phyloP scores from a whole-genome alignment of 1,140 invertebrate genomes.

The Araneus ventricosus region DNA sequence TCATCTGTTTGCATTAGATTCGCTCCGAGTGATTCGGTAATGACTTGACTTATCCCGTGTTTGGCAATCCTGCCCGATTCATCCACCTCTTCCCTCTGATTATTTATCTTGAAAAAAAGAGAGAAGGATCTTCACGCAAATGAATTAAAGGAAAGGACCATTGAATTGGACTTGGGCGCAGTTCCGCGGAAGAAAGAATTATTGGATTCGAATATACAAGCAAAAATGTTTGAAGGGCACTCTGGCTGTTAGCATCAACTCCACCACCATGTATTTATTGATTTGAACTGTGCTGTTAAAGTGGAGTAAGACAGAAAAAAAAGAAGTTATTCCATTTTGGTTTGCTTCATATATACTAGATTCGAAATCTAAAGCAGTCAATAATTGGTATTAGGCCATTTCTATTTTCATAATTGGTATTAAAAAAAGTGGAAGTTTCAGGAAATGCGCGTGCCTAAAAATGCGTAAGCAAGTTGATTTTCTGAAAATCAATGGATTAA shows the following conservation, averaged over 20 bases:
- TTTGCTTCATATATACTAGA: not conserved
- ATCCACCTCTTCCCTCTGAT: not conserved
- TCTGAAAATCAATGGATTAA: too few relatives aligned
- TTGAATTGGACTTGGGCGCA: not conserved
- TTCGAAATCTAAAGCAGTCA: too few relatives aligned
- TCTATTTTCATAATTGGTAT: too few relatives aligned
- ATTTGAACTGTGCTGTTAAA: not conserved
- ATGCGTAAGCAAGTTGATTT: too few relatives aligned
- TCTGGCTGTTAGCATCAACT: not conserved
- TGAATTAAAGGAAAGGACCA: not conserved
- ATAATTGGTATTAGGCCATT: too few relatives aligned
- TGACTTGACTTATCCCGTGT: constrained; percentile 43
- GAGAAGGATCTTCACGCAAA: not conserved
- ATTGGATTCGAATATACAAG: not conserved
- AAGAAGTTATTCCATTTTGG: not conserved
- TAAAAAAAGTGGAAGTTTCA: too few relatives aligned
- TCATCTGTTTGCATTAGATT: constrained; percentile 72
- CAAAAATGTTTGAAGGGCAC: not conserved
- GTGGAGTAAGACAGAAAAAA: not conserved
- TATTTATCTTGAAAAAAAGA: not conserved
- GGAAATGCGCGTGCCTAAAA: too few relatives aligned
- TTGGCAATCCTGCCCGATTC: not conserved
- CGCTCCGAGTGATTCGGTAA: constrained; percentile 63
- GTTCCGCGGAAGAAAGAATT: not conserved
- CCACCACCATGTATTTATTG: not conserved